Percentiles rank a stretch among this genome's conserved stretches.
Conservation (phyloP, 2,888 invertebrate species). For the Nymphalis urticae region DNA sequence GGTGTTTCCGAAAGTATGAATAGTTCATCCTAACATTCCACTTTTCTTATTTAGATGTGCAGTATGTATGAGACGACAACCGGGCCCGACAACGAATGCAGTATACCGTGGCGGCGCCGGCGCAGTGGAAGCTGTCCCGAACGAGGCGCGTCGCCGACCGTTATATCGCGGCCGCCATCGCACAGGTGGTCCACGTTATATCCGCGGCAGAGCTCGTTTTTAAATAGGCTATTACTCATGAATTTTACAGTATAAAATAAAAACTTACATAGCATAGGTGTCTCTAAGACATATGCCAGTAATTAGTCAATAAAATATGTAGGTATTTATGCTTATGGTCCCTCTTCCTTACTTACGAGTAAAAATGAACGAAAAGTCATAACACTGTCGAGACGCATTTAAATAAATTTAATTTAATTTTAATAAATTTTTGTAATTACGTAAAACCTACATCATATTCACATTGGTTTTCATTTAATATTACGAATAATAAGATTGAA, state of each 20-base stretch:
- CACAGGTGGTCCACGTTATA: slow-evolving; percentile 29
- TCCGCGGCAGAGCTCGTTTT: slow-evolving; percentile 55
- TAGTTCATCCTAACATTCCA: too few relatives aligned
- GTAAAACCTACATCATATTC: too few relatives aligned
- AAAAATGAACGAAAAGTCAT: not conserved
- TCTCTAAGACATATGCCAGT: slow-evolving; percentile 10
- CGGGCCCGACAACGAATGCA: slow-evolving; percentile 46
- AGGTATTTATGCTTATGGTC: slow-evolving; percentile 15
- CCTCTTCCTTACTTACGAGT: not conserved
- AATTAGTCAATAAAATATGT: slow-evolving; percentile 24
- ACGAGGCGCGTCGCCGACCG: slow-evolving; percentile 51
- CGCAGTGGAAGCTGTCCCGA: slow-evolving; percentile 61
- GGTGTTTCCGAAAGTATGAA: too few relatives aligned
- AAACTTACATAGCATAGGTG: slow-evolving; percentile 19
- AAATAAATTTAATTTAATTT: not conserved
- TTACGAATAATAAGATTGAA: not conserved
- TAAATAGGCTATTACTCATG: not conserved
- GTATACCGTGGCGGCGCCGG: slow-evolving; percentile 41
- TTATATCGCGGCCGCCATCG: slow-evolving; percentile 32
- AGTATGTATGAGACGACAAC: slow-evolving; percentile 68
- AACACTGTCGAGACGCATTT: slow-evolving; percentile 5
- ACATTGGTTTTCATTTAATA: not conserved
- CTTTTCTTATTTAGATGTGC: slow-evolving; percentile 58
- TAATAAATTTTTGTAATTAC: too few relatives aligned
- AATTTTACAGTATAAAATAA: slow-evolving; percentile 20